phyloP scores from a whole-genome alignment of 1,140 invertebrate genomes.

The Pseudomyrmex flavicornis region DNA sequence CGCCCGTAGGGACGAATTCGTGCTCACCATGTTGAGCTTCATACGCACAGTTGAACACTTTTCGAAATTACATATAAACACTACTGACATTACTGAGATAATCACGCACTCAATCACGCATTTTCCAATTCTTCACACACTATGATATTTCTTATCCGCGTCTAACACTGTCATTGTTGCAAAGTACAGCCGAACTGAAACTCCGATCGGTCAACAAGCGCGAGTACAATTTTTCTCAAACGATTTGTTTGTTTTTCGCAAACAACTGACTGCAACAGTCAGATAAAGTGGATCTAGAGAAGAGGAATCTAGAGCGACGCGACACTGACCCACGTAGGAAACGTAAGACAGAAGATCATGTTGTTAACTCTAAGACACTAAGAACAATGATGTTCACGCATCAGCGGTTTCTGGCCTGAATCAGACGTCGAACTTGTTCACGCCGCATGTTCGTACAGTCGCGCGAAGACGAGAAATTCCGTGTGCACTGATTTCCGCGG shows the following conservation, averaged over 20 bases:
- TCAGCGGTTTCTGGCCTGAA: conserved; percentile 29
- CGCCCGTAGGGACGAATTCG: conserved; percentile 66
- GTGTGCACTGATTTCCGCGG: background rate
- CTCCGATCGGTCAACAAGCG: background rate
- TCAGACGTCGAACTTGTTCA: conserved; percentile 28
- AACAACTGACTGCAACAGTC: background rate
- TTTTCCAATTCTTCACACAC: background rate
- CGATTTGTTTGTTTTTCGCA: background rate
- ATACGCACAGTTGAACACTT: conserved; percentile 5
- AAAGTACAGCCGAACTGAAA: background rate
- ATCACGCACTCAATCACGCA: background rate
- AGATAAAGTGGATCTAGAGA: conserved; percentile 5
- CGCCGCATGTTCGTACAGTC: conserved; percentile 2
- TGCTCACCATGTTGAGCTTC: conserved; percentile 73
- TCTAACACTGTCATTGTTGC: background rate
- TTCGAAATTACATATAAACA: background rate
- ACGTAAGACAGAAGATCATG: conserved; percentile 40
- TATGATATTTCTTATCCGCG: background rate
- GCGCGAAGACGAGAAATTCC: conserved; percentile 8
- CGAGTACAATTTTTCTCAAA: conserved; percentile 1
- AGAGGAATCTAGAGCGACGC: conserved; percentile 53
- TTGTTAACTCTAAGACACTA: conserved; percentile 12
- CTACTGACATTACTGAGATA: background rate
- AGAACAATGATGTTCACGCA: conserved; percentile 61
- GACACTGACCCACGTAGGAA: conserved; percentile 55